Evolutionary conservation across 2,888 invertebrate genomes (phyloP), one percentile per base, ranked within the genome.

Genomic region (Endomychus coccineus): DNA sequence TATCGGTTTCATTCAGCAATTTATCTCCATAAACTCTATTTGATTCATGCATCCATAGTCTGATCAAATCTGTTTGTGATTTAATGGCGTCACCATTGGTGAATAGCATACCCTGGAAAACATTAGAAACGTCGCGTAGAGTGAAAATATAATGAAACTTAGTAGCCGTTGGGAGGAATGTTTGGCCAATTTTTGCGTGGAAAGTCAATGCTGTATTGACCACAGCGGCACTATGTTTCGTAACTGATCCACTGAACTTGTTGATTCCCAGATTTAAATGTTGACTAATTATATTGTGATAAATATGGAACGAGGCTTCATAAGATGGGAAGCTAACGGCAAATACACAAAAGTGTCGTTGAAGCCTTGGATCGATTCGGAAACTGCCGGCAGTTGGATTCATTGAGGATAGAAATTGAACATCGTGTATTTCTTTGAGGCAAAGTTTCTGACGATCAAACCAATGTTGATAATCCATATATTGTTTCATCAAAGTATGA

Each of bases 91-190:
- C 42, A 4, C 79, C 79, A 34, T 75, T 81, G 11, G 88, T 77
- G 63, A 89, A 92, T 16, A 95, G 66, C 44, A 92, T 76, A 2
- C 92, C 94, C 75, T 92, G 90, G 64, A 92, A 95, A 46, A 95
- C 83, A 59, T 92, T 95, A 1, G 92, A 86, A 36, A 95, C 70
- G 64, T 96, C 95, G 39, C 95, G 71, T 34, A 95, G 68, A 62
- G 94, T 96, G 66, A 94, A 96, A 40, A 85, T 75, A 57, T 96
- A 96, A 63, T 95, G 95, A 63, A 95, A 95, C 67, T 92, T 95
- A 48, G 88, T 73, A 14, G 94, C 94, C 0, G 95, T 95, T 0
- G 95, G 95, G 44, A 95, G 69, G 67, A 95, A 95, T 0, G 75
- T 75, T 2, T 77, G 60, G 0, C 80, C 67, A 5, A 94, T 75